phyloP scores from a whole-genome alignment of 2,888 invertebrate species.

The Dione vanillae region DNA sequence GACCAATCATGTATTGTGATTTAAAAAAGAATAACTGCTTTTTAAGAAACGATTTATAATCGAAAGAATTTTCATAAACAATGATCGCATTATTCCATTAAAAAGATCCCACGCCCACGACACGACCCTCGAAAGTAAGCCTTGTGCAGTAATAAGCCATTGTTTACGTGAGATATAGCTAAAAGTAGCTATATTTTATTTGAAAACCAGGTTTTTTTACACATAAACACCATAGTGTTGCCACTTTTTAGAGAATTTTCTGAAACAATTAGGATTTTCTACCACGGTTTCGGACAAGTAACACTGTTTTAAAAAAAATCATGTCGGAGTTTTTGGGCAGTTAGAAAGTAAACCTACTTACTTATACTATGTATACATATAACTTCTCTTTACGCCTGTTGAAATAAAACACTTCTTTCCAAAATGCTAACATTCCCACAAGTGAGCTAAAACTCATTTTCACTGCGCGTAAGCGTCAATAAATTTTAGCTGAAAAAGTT shows the following conservation, averaged over 20 bases:
- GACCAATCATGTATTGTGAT: background rate
- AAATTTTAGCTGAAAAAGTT: no score
- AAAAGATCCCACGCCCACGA: conserved; percentile 37
- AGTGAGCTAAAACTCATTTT: no score
- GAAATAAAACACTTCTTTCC: no score
- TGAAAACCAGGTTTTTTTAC: background rate
- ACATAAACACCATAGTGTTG: no score
- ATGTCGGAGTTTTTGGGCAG: no score
- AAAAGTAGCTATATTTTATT: conserved; percentile 17
- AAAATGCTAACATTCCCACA: no score
- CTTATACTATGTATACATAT: no score
- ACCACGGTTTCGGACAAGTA: no score
- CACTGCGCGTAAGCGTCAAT: no score
- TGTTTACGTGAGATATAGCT: conserved; percentile 36
- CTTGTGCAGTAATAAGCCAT: conserved; percentile 33
- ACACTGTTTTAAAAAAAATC: background rate
- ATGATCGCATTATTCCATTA: conserved; percentile 37
- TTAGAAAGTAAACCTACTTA: no score
- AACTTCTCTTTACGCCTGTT: no score
- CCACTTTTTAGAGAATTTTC: background rate
- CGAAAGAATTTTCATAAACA: conserved; percentile 33
- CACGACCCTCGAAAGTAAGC: conserved; percentile 44
- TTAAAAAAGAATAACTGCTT: conserved; percentile 9
- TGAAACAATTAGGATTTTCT: background rate
- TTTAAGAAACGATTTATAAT: conserved; percentile 11